Conservation (phyloP, 2,113 vertebrate genomes). For the Saiga tatarica region DNA sequence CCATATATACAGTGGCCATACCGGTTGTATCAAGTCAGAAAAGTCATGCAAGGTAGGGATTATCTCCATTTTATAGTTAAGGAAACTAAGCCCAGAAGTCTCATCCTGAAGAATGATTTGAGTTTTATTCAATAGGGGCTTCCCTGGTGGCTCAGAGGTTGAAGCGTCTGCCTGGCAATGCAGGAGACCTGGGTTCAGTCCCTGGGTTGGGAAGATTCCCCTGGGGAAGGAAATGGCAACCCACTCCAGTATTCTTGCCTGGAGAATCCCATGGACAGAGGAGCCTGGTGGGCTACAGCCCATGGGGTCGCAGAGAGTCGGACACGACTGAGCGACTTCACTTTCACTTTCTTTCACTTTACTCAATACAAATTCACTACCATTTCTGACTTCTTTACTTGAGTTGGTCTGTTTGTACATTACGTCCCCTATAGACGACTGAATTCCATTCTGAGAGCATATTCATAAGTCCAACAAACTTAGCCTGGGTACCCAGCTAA, state of each 20-base stretch:
- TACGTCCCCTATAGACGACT: rapidly evolving
- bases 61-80: background rate
- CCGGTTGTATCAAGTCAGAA: background rate
- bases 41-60: background rate
- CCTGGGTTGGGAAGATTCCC: too few relatives aligned
- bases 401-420: background rate
- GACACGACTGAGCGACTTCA: too few relatives aligned
- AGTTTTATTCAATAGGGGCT: background rate
- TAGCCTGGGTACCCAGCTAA: background rate
- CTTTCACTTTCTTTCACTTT: too few relatives aligned
- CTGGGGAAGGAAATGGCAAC: too few relatives aligned
- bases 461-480: background rate
- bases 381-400: background rate
- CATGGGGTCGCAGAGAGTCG: too few relatives aligned
- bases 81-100: background rate
- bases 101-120: background rate
- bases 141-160: too few relatives aligned
- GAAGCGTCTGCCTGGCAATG: too few relatives aligned
- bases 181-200: too few relatives aligned
- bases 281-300: too few relatives aligned
- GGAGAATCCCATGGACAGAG: too few relatives aligned
- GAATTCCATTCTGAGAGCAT: background rate
- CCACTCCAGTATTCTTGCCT: too few relatives aligned
- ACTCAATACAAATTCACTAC: background rate
- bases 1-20: background rate